Evolutionary conservation across 1,140 invertebrate species (phyloP), one percentile per base, ranked within the genome.

Genomic region (Drosophila nigromelanica): DNA sequence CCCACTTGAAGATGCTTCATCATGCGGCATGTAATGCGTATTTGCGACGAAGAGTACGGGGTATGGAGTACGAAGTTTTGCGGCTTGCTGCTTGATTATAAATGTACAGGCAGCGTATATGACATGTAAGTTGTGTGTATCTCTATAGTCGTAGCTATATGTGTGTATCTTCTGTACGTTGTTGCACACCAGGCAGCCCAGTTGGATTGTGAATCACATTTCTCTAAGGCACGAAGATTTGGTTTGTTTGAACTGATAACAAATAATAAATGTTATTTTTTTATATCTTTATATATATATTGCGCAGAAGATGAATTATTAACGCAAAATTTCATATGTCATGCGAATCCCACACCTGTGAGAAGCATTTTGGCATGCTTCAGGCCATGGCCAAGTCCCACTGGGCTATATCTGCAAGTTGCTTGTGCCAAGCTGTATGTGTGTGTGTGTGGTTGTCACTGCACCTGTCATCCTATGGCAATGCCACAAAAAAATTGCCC

Each of bases 391-490:
- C 7, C 12, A 35, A 7, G 66, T 69, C 64, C 70, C 56, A 40
- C 63, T 73, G 70, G 70, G 63, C 40, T 10, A 27, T 37, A 11
- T 14, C 30, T 14, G 21, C 39, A 56, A 47, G n/a, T 48, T 63
- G 51, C 37, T 27, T 55, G 21, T 51, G 55, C 63, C 40, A 15
- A 10, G 2, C 42, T 67, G 11, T 63, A 58, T 63, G 66, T 62
- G 27, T 82, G 47, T 64, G 51, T 83, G 80, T 86, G 79, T 55
- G 75, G 78, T 86, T 87, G 81, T 87, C 81, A 86, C 74, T 86
- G 81, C 81, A 86, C 81, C 81, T 86, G 81, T 86, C 81, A 87
- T 86, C 82, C 81, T 80, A 74, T 76, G 73, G 78, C 74, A 73
- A 48, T 68, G 58, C 68, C 80, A 78, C 58, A 76, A 59, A 47